Percentiles rank a stretch among this genome's conserved stretches.
Evolutionary conservation across 2,113 vertebrate genomes (phyloP).

Genomic region (Craseonycteris thonglongyai): DNA sequence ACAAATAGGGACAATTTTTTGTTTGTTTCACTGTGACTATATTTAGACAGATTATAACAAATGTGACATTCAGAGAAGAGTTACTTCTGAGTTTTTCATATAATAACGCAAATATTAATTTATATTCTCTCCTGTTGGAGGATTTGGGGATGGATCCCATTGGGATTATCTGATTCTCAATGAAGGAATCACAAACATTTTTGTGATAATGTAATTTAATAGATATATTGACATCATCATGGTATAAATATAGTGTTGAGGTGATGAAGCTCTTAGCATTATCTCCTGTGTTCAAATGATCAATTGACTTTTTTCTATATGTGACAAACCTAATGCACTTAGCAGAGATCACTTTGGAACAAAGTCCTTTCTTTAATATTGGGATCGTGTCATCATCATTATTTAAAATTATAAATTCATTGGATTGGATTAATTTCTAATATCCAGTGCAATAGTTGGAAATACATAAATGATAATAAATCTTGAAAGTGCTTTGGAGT

Average conservation of each 20-base stretch:
- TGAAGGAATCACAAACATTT: background rate
- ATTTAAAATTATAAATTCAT: conserved; percentile 41
- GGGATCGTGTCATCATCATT: background rate
- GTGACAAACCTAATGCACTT: background rate
- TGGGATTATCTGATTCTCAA: background rate
- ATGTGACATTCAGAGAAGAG: background rate
- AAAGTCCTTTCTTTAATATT: background rate
- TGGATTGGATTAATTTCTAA: conserved; percentile 22
- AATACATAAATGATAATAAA: conserved; percentile 33
- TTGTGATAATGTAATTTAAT: background rate
- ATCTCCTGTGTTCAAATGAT: background rate
- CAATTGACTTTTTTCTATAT: background rate
- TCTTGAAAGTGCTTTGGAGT: conserved; percentile 24
- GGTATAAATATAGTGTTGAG: background rate
- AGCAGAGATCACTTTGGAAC: background rate
- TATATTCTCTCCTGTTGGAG: background rate
- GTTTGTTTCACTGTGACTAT: background rate
- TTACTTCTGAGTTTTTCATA: background rate
- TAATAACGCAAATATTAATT: background rate
- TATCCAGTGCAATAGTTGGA: background rate
- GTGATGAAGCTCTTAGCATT: background rate
- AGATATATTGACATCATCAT: background rate
- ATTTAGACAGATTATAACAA: background rate
- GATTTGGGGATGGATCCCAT: background rate
- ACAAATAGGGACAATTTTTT: background rate